Evolutionary conservation across 2,797 vertebrate species (phyloP).

Genomic region (Poliocrania exsul): DNA sequence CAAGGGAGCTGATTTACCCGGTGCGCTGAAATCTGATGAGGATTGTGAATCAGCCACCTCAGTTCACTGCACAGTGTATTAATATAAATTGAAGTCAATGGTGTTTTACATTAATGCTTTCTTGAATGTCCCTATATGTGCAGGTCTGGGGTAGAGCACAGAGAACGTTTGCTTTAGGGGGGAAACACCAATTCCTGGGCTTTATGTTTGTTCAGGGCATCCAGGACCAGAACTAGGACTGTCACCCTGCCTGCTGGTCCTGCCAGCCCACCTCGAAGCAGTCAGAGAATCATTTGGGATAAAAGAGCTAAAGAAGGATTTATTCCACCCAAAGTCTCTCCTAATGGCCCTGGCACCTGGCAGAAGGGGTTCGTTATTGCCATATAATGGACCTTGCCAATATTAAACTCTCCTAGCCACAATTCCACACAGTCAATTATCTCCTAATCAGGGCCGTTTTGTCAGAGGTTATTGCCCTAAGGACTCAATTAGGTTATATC

Average conservation of each 20-base stretch:
- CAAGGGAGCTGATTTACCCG: slow-evolving; percentile 52
- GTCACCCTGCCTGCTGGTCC: background rate
- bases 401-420: slow-evolving; percentile 64
- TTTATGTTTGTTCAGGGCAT: fast-evolving
- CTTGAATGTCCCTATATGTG: background rate
- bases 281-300: background rate
- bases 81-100: slow-evolving; percentile 60
- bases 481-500: slow-evolving; percentile 74
- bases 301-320: slow-evolving; percentile 65
- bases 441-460: slow-evolving; percentile 76
- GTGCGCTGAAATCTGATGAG: slow-evolving; percentile 50
- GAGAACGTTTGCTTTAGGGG: background rate
- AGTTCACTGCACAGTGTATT: slow-evolving; percentile 59
- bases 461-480: slow-evolving; percentile 80
- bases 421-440: slow-evolving; percentile 76
- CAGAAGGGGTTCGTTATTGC: slow-evolving; percentile 69
- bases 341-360: slow-evolving; percentile 62
- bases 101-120: slow-evolving; percentile 24
- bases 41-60: slow-evolving; percentile 48
- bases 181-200: background rate
- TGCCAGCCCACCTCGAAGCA: background rate
- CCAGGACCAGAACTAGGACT: background rate
- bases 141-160: background rate
- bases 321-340: slow-evolving; percentile 43
- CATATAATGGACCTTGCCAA: slow-evolving; percentile 75